phyloP scores from a whole-genome alignment of 2,797 vertebrate genomes.

The Tiaroga cobitis region DNA sequence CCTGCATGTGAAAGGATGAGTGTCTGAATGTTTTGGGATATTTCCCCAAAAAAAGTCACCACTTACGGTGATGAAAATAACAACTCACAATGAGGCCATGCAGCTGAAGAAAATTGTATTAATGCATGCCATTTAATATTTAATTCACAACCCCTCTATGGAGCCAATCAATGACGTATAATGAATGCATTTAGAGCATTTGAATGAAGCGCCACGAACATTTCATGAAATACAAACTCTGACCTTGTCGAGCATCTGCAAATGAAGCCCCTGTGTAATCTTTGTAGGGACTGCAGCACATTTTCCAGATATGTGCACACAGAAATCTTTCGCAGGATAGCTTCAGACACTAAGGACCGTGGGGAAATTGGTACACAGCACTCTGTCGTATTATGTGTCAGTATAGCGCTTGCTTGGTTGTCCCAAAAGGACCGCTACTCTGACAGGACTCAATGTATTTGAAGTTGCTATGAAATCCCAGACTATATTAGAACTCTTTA shows the following conservation, averaged over 20 bases:
- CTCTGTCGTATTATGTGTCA: slow-evolving; percentile 38
- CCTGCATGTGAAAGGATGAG: slow-evolving; percentile 34
- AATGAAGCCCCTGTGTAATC: slow-evolving; percentile 28
- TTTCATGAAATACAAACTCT: neutral
- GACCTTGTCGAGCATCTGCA: neutral
- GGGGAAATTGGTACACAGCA: slow-evolving; percentile 32
- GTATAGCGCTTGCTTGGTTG: neutral
- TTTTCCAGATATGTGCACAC: slow-evolving; percentile 18
- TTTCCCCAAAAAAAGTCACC: neutral
- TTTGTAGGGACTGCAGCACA: slow-evolving; percentile 18
- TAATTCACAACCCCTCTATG: neutral
- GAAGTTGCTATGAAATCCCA: slow-evolving; percentile 49
- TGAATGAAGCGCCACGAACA: neutral
- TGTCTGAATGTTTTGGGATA: slow-evolving; percentile 12
- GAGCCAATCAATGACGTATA: neutral
- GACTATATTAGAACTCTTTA: slow-evolving; percentile 53
- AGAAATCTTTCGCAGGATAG: neutral
- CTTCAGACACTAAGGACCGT: slow-evolving; percentile 3
- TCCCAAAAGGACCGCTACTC: slow-evolving; percentile 19
- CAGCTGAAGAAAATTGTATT: neutral
- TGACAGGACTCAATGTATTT: slow-evolving; percentile 47
- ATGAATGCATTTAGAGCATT: slow-evolving; percentile 20
- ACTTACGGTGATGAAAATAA: slow-evolving; percentile 8
- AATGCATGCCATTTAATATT: slow-evolving; percentile 25
- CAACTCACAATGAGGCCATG: slow-evolving; percentile 12